Conservation (phyloP, 2,113 vertebrate genomes). For the Uria lomvia region DNA sequence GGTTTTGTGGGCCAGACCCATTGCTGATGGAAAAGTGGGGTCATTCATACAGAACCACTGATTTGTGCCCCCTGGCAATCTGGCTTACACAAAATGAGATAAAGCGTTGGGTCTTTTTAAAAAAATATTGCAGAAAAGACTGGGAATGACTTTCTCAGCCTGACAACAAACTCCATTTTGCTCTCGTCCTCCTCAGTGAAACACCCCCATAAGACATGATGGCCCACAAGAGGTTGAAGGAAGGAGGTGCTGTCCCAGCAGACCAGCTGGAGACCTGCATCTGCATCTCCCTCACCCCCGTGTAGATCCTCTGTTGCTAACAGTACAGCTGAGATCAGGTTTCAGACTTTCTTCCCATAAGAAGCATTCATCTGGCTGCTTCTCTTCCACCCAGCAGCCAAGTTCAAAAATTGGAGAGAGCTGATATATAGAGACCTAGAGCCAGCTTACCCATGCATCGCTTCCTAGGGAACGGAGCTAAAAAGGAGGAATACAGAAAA, state of each 20-base stretch:
- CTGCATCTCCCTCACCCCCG: background rate
- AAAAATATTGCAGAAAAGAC: background rate
- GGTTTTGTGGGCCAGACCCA: background rate
- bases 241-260: background rate
- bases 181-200: background rate
- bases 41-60: background rate
- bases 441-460: fast-evolving
- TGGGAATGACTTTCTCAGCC: background rate
- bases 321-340: background rate
- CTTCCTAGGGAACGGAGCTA: background rate
- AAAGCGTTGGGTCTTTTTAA: background rate
- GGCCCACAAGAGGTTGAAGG: background rate
- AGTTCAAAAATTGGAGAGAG: background rate
- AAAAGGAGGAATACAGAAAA: background rate
- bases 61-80: background rate
- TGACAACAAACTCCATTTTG: background rate
- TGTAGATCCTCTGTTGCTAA: background rate
- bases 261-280: background rate
- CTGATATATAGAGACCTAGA: background rate
- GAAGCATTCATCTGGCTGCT: background rate
- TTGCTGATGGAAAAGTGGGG: background rate
- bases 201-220: background rate
- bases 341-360: background rate
- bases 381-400: background rate
- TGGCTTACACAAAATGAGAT: background rate